Evolutionary conservation across 37 sponge, comb jelly and placozoan species (phyloP), one percentile per base, ranked within the genome.

Genomic region (Beroe ovata): DNA sequence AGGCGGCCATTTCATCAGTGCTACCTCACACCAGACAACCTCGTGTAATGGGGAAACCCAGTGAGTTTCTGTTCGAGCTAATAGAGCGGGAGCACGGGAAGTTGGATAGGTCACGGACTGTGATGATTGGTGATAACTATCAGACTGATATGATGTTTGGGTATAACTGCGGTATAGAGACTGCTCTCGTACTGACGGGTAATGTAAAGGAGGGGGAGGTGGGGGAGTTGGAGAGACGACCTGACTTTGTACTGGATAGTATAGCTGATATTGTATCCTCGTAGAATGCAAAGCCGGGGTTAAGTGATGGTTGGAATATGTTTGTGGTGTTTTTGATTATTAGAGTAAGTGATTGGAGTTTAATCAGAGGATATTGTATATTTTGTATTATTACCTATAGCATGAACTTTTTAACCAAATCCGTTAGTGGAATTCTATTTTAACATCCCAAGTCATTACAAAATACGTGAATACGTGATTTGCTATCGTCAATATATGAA

Each of bases 51-150:
- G 84, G 84, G 23, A 77, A 77, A 41, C 84, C 84, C 14, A 29
- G 25, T 26, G 11, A 19, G 38, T 77, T 77, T 11, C 1, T 77
- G 20, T 77, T 77, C 41, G 84, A 77, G 11, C 23, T 77, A 23
- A 39, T 77, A 1, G 29, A 77, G 54, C 19, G 21, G 38, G 84
- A 77, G 25, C 54, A 77, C 28, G 84, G 84, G 23, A 19, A 77
- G 54, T 8, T 77, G 42, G 26, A 39, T 40, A 33, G 8, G 26
- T 8, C 0, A 32, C 35, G 28, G 41, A 77, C 84, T 1, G 26
- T 77, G 3, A 77, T 77, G 84, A 77, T 77, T 21, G 84, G 84
- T n/a, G 84, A 77, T 77, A 42, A 39, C 28, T 77, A 77, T 23
- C 20, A 77, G 28, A 77, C 84, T 28, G 84, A 77, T 40, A 77